Evolutionary conservation across 2,113 vertebrate genomes (phyloP).

Genomic region (Limnothrissa miodon): DNA sequence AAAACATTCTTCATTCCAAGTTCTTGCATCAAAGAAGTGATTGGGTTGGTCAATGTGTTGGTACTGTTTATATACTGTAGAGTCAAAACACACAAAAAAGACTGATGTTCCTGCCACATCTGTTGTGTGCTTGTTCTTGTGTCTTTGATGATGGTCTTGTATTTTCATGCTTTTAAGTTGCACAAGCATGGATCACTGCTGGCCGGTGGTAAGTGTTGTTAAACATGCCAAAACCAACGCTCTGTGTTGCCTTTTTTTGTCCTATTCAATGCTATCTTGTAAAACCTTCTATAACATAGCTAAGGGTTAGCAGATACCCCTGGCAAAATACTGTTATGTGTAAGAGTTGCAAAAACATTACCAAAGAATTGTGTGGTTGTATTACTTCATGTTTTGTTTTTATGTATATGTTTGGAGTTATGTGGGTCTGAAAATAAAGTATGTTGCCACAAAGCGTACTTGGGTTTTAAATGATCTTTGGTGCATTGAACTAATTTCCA

Average conservation of each 20-base stretch:
- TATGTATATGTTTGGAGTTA: background rate
- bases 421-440: slow-evolving; percentile 3
- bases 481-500: background rate
- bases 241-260: background rate
- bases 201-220: slow-evolving; percentile 53
- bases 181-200: slow-evolving; percentile 51
- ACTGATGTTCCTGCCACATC: background rate
- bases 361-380: slow-evolving; percentile 2
- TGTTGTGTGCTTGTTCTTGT: background rate
- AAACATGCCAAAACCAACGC: slow-evolving; percentile 28
- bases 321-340: background rate
- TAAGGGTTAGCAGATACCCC: background rate
- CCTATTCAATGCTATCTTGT: background rate
- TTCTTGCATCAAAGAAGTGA: background rate
- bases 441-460: background rate
- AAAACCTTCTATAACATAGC: background rate
- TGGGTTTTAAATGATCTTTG: too few relatives aligned
- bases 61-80: background rate
- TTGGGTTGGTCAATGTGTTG: background rate
- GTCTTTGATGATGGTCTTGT: background rate
- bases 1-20: background rate
- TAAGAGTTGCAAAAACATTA: background rate
- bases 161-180: background rate
- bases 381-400: background rate
- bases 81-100: background rate